These are phyloP conservation scores for Cheirogaleus major DNA, from an alignment of 2,797 vertebrate genomes.

Conservation along the genomic window DNA sequence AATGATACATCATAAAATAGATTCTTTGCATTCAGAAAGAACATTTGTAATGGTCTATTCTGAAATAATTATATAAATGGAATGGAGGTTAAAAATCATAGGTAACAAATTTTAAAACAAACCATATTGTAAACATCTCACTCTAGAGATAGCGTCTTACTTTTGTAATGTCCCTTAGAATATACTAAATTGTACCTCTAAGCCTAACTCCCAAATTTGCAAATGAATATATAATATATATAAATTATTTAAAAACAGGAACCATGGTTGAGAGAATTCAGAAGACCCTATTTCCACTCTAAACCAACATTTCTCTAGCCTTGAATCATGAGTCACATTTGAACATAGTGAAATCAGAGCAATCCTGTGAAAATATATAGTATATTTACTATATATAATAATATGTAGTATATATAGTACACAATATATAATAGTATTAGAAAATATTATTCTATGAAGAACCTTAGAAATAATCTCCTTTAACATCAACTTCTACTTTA, in stretches of 20 bases:
- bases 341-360: background rate
- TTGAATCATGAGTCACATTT: slow-evolving; percentile 1
- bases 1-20: background rate
- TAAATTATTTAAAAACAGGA: slow-evolving; percentile 32
- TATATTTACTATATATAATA: background rate
- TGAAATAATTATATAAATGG: background rate
- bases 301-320: background rate
- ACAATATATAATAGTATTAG: background rate
- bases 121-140: background rate
- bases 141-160: background rate
- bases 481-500: background rate
- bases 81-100: background rate
- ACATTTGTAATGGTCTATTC: background rate
- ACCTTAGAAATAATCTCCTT: background rate
- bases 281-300: background rate
- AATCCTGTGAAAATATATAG: background rate
- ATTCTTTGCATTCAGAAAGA: background rate
- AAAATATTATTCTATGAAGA: background rate
- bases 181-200: background rate
- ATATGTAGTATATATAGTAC: background rate
- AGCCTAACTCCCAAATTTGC: background rate
- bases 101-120: background rate
- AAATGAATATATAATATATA: background rate
- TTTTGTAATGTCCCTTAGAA: background rate
- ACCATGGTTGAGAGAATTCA: background rate